Conservation (phyloP, 2,797 vertebrate genomes). For the Hyperoplus immaculatus region DNA sequence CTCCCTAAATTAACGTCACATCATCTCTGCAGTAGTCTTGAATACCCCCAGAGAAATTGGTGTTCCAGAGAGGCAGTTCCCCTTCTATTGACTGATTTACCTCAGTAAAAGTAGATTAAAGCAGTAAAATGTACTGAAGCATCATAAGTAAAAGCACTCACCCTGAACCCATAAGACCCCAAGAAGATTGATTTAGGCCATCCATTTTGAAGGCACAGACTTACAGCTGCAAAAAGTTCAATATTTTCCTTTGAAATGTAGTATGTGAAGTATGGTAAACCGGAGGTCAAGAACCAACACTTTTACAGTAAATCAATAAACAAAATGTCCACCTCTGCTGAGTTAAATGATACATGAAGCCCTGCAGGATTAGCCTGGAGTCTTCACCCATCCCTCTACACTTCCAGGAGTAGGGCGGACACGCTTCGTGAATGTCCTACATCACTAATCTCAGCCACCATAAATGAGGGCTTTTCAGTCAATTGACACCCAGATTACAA, state of each 20-base stretch:
- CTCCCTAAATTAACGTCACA: conserved; percentile 19
- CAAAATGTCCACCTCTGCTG: not conserved
- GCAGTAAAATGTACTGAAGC: conserved; percentile 15
- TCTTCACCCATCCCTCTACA: conserved; percentile 38
- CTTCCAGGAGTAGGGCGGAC: conserved; percentile 36
- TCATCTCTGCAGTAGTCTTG: conserved; percentile 13
- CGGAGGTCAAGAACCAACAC: conserved; percentile 7
- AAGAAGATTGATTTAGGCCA: not conserved
- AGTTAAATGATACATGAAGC: conserved; percentile 6
- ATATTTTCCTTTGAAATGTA: conserved; percentile 1
- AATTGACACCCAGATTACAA: conserved; percentile 58
- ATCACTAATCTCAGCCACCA: conserved; percentile 54
- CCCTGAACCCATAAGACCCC: conserved; percentile 4
- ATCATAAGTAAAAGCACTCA: not conserved
- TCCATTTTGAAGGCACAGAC: conserved; percentile 17
- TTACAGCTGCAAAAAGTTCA: not conserved
- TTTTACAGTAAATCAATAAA: conserved; percentile 26
- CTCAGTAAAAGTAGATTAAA: conserved; percentile 18
- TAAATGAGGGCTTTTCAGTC: conserved; percentile 65
- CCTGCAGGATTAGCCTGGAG: not conserved
- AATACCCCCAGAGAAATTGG: conserved; percentile 20
- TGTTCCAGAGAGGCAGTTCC: conserved; percentile 15
- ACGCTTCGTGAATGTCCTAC: conserved; percentile 49
- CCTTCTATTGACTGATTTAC: not conserved
- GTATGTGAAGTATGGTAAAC: conserved; percentile 2